Percentiles rank a stretch among this genome's conserved stretches.
Conservation (phyloP, 2,113 vertebrate species). For the Centropus bengalensis region DNA sequence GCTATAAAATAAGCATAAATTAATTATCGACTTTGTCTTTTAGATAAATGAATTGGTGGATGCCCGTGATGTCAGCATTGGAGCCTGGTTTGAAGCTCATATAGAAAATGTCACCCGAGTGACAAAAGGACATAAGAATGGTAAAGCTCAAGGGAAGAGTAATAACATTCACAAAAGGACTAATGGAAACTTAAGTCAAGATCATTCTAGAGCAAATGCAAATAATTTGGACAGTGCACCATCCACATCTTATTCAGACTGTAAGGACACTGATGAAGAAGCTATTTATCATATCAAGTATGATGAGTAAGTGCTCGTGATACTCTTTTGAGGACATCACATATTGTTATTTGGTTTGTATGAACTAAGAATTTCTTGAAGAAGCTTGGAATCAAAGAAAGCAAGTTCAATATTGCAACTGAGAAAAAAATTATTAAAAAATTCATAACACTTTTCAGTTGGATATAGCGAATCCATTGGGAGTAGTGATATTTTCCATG, state of each 20-base stretch:
- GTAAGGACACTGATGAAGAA: slow-evolving; percentile 83
- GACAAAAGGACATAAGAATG: slow-evolving; percentile 86
- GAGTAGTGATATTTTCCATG: background rate
- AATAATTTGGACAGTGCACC: slow-evolving; percentile 86
- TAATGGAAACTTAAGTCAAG: slow-evolving; percentile 87
- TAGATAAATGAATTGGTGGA: slow-evolving; percentile 99
- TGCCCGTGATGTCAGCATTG: slow-evolving; percentile 93
- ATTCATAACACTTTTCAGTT: background rate
- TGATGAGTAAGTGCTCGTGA: slow-evolving; percentile 94
- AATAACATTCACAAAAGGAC: slow-evolving; percentile 90
- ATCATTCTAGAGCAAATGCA: slow-evolving; percentile 84
- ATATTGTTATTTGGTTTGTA: slow-evolving; percentile 63
- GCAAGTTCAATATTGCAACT: slow-evolving; percentile 47
- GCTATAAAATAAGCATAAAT: slow-evolving; percentile 1
- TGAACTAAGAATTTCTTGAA: slow-evolving; percentile 61
- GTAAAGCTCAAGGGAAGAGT: slow-evolving; percentile 85
- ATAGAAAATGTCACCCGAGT: slow-evolving; percentile 88
- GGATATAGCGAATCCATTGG: background rate
- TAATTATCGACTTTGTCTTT: slow-evolving; percentile 68
- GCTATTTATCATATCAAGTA: slow-evolving; percentile 97
- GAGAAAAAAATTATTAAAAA: slow-evolving; percentile 50
- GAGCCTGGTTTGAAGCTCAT: slow-evolving; percentile 97
- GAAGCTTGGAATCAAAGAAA: slow-evolving; percentile 50
- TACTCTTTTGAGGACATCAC: slow-evolving; percentile 75
- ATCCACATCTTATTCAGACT: slow-evolving; percentile 91